A percentile compares a stretch with the other conserved stretches of the same genome.
Conservation (phyloP, 2,888 invertebrate genomes). For the Drosophila emarginata region DNA sequence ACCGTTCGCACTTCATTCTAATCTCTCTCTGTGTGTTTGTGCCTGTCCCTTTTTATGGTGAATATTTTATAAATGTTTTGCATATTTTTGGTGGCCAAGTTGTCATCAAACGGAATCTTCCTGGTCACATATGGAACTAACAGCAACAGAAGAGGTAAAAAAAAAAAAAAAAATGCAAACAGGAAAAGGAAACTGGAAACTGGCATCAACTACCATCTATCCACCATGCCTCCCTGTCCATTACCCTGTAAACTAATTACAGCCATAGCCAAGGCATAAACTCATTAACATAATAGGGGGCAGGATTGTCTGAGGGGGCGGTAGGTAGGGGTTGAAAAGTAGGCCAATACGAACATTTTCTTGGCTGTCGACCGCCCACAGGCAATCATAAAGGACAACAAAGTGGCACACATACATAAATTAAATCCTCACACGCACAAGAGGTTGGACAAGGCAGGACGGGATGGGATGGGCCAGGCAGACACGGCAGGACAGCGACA, state of each 20-base stretch:
- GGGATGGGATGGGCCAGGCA: background rate
- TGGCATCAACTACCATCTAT: too few species aligned
- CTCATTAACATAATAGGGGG: constrained; percentile 67
- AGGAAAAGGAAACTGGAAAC: too few species aligned
- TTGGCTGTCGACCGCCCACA: constrained; percentile 43
- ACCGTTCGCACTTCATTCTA: background rate
- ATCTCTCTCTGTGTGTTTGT: constrained; percentile 7
- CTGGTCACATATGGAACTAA: constrained; percentile 11
- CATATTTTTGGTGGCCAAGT: constrained; percentile 26
- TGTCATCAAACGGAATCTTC: constrained; percentile 23
- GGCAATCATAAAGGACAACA: constrained; percentile 72
- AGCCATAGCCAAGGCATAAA: constrained; percentile 61
- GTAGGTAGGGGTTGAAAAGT: constrained; percentile 45
- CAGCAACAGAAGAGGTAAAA: background rate
- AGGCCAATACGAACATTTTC: constrained; percentile 56
- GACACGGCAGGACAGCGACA: too few species aligned
- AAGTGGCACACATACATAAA: constrained; percentile 74
- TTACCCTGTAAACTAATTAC: constrained; percentile 65
- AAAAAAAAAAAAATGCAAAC: background rate
- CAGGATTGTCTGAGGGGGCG: constrained; percentile 26
- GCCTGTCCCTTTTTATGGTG: constrained; percentile 17
- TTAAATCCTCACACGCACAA: constrained; percentile 54
- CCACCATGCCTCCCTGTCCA: background rate
- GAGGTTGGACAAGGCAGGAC: background rate
- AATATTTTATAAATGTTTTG: constrained; percentile 46